phyloP scores from a whole-genome alignment of 1,140 invertebrate genomes.

The Trachymyrmex cornetzi region DNA sequence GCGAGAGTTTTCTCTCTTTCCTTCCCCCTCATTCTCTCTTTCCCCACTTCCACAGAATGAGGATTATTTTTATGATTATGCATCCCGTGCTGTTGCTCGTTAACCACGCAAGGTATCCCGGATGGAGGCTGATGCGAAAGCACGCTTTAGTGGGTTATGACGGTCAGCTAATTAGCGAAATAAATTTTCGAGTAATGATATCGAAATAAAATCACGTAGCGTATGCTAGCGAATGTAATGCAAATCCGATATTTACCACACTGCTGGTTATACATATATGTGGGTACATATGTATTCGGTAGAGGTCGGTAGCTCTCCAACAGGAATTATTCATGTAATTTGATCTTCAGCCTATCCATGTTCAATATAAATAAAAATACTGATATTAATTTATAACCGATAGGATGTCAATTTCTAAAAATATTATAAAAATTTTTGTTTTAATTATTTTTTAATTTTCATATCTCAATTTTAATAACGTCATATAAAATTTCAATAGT shows the following conservation, averaged over 20 bases:
- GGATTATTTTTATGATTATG: conserved; percentile 44
- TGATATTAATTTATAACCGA: not conserved
- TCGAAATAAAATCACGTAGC: conserved; percentile 44
- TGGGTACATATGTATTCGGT: not conserved
- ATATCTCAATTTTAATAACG: not conserved
- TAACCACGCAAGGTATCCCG: conserved; percentile 15
- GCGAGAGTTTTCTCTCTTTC: conserved; percentile 22
- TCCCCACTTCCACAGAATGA: not conserved
- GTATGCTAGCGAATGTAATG: conserved; percentile 7
- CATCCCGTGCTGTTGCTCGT: not conserved
- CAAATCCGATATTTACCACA: conserved; percentile 25
- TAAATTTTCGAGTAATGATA: conserved; percentile 55
- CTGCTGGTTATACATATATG: not conserved
- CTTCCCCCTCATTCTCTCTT: not conserved
- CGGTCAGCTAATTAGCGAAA: conserved; percentile 54
- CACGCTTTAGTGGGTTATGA: conserved; percentile 9
- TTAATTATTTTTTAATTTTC: not conserved
- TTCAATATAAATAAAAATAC: not conserved
- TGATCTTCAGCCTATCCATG: not conserved
- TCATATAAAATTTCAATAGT: not conserved
- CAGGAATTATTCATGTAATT: conserved; percentile 31
- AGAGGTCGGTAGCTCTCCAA: not conserved
- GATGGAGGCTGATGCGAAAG: conserved; percentile 20
- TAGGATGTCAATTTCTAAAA: conserved; percentile 2
- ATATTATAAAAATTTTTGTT: not conserved